These are phyloP conservation scores for Argynnis bischoffii DNA, from an alignment of 2,888 invertebrate species.

Conservation along the genomic window DNA sequence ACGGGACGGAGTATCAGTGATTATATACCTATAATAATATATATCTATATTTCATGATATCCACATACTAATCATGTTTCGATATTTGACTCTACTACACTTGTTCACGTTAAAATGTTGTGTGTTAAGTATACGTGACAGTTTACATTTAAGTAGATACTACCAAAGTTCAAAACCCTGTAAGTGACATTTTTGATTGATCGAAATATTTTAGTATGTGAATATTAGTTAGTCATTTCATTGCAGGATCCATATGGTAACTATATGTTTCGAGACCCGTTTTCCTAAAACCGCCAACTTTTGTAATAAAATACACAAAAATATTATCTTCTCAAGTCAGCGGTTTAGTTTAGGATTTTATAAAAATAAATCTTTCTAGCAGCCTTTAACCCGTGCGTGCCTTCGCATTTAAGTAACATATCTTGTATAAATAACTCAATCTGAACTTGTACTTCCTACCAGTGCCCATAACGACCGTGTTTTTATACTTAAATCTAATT, in stretches of 20 bases:
- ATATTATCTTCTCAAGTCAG: conserved; percentile 8
- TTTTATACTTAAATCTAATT: conserved; percentile 63
- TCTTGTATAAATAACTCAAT: conserved; percentile 59
- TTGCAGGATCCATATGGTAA: conserved; percentile 76
- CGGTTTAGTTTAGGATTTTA: conserved; percentile 34
- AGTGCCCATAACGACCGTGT: conserved; percentile 55
- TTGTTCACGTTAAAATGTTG: background rate
- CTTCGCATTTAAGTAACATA: conserved; percentile 63
- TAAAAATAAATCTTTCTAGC: conserved; percentile 56
- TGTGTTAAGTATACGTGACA: background rate
- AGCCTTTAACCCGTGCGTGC: conserved; percentile 67
- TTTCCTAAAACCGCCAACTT: conserved; percentile 57
- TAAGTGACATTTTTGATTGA: background rate
- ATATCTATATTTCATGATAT: conserved; percentile 45
- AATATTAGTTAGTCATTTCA: conserved; percentile 35
- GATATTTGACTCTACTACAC: conserved; percentile 2
- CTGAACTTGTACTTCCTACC: conserved; percentile 60
- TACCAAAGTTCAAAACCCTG: conserved; percentile 14
- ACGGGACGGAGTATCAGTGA: conserved; percentile 48
- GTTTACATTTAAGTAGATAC: background rate
- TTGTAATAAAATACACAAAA: conserved; percentile 3
- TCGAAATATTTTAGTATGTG: conserved; percentile 27
- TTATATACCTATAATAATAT: conserved; percentile 40
- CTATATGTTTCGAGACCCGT: conserved; percentile 78
- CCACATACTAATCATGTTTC: conserved; percentile 51